These are phyloP conservation scores for Venusia cambrica DNA, from an alignment of 2,888 invertebrate genomes.

Conservation along the genomic window DNA sequence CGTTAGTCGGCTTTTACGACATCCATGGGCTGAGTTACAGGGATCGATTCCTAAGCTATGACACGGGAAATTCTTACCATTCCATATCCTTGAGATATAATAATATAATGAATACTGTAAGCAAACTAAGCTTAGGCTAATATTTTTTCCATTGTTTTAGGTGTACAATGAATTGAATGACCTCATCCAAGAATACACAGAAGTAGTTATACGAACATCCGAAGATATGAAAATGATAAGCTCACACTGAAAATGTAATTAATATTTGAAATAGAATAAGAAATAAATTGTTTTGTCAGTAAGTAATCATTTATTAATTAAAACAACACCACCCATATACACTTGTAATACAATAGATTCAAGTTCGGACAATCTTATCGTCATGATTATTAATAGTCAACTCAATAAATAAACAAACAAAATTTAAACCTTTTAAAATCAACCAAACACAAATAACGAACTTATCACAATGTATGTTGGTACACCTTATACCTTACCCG, in stretches of 20 bases:
- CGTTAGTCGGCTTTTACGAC: no score
- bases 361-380: no score
- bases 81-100: no score
- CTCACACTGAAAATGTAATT: constrained; percentile 30
- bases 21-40: no score
- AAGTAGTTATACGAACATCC: constrained; percentile 84
- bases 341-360: no score
- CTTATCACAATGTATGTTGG: constrained; percentile 13
- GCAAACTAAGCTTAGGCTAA: no score
- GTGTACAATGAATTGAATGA: constrained; percentile 82
- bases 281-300: constrained; percentile 22
- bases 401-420: no score
- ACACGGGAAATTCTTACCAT: no score
- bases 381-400: no score
- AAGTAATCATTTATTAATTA: constrained; percentile 24
- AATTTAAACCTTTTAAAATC: not conserved
- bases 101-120: no score
- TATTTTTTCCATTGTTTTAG: constrained; percentile 65
- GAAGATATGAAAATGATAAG: constrained; percentile 82
- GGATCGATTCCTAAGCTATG: no score
- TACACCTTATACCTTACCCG: constrained; percentile 3
- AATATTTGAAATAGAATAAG: constrained; percentile 29
- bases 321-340: no score
- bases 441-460: not conserved
- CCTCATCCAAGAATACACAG: constrained; percentile 83